phyloP scores from a whole-genome alignment of 2,113 vertebrate genomes.

The Prunella himalayana region DNA sequence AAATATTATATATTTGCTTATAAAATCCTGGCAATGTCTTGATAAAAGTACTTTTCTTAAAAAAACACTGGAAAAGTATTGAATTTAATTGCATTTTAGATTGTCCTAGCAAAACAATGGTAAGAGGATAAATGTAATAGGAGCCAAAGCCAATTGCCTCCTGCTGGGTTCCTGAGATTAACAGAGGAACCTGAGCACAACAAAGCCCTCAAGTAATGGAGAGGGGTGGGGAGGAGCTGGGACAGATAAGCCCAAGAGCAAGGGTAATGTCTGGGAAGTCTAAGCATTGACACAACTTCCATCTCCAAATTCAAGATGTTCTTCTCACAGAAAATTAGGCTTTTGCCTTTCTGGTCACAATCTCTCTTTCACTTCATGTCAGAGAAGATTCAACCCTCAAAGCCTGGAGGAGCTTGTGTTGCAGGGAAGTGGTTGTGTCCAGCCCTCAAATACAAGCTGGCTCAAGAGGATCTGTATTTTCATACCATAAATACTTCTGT shows the following conservation, averaged over 20 bases:
- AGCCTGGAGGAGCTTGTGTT: neutral
- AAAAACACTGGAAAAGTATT: neutral
- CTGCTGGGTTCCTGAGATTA: conserved; percentile 3
- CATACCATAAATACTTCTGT: neutral
- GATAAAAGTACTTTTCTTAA: neutral
- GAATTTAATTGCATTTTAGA: neutral
- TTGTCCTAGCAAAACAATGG: conserved; percentile 34
- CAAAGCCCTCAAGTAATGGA: neutral
- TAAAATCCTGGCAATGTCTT: neutral
- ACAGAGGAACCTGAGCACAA: neutral
- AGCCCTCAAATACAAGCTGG: neutral
- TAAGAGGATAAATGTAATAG: neutral
- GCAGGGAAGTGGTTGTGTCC: neutral
- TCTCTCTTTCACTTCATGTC: neutral
- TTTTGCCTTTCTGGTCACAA: neutral
- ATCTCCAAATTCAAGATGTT: neutral
- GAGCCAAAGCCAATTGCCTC: conserved; percentile 29
- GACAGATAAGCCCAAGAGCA: neutral
- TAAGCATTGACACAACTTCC: neutral
- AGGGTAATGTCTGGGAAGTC: neutral
- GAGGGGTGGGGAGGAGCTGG: neutral
- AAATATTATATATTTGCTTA: neutral
- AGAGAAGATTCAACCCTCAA: neutral
- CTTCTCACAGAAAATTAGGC: neutral
- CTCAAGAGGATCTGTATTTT: neutral